These are phyloP conservation scores for Scelioninae gen. 2 DNA, from an alignment of 2,888 invertebrate genomes.

Conservation along the genomic window DNA sequence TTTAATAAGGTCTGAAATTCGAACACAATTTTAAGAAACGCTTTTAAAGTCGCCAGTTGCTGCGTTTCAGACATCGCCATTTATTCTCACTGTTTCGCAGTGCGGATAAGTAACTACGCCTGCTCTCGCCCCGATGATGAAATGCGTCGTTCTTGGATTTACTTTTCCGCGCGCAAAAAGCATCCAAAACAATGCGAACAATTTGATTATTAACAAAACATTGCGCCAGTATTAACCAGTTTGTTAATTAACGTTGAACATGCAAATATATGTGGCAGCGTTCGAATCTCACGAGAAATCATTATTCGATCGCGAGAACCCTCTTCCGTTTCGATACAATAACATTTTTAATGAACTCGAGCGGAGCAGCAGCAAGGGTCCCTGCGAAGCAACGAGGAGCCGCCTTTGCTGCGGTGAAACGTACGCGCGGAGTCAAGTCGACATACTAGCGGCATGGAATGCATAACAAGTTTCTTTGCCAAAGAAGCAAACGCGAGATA, in stretches of 20 bases:
- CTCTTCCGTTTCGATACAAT: conserved; percentile 59
- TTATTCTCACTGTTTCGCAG: too few relatives aligned
- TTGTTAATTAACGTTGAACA: conserved; percentile 66
- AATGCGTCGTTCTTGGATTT: too few relatives aligned
- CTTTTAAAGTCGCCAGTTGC: too few relatives aligned
- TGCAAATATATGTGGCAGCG: conserved; percentile 47
- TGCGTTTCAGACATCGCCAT: too few relatives aligned
- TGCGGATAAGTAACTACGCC: too few relatives aligned
- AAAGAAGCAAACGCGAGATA: conserved; percentile 62
- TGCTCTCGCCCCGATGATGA: too few relatives aligned
- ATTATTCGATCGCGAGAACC: conserved; percentile 56
- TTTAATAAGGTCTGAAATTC: too few relatives aligned
- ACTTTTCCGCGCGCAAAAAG: too few relatives aligned
- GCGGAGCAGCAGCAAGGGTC: background rate
- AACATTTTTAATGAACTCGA: conserved; percentile 43
- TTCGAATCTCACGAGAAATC: conserved; percentile 61
- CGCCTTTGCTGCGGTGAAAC: conserved; percentile 53
- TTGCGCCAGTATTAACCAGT: conserved; percentile 18
- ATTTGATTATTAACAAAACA: conserved; percentile 40
- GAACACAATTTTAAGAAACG: too few relatives aligned
- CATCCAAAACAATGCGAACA: background rate
- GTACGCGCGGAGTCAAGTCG: conserved; percentile 46
- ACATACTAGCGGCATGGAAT: conserved; percentile 61
- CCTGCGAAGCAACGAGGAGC: conserved; percentile 54
- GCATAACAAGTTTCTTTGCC: conserved; percentile 71